phyloP scores from a whole-genome alignment of 2,113 vertebrate genomes.

The Poecilia latipinna region DNA sequence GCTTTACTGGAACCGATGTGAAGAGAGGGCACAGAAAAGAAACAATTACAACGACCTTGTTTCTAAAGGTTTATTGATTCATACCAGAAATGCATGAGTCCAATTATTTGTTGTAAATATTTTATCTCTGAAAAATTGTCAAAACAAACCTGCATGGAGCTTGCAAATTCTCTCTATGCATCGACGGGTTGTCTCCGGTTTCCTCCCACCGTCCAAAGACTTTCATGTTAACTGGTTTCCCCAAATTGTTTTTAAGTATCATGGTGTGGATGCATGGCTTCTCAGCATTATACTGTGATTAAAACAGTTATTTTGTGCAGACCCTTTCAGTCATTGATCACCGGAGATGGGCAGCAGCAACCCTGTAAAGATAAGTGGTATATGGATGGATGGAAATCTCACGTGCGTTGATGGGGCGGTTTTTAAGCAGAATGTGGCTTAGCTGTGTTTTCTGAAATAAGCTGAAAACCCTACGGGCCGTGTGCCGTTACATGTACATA shows the following conservation, averaged over 20 bases:
- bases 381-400: not conserved
- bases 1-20: not conserved
- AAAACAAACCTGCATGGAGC: not conserved
- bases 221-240: too few relatives aligned
- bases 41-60: not conserved
- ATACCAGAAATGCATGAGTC: not conserved
- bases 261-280: too few relatives aligned
- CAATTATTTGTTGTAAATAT: not conserved
- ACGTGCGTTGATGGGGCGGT: not conserved
- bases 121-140: not conserved
- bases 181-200: too few relatives aligned
- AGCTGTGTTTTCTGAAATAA: not conserved
- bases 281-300: too few relatives aligned
- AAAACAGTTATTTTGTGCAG: not conserved
- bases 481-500: not conserved
- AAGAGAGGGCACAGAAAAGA: too few relatives aligned
- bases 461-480: not conserved
- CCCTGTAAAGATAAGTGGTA: not conserved
- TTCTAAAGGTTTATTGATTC: not conserved
- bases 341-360: not conserved
- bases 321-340: not conserved
- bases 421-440: not conserved
- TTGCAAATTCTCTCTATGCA: too few relatives aligned
- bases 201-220: too few relatives aligned
- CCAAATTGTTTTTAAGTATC: too few relatives aligned